Evolutionary conservation across 1,140 invertebrate genomes (phyloP), one percentile per base, ranked within the genome.

Genomic region (Sinella curviseta): DNA sequence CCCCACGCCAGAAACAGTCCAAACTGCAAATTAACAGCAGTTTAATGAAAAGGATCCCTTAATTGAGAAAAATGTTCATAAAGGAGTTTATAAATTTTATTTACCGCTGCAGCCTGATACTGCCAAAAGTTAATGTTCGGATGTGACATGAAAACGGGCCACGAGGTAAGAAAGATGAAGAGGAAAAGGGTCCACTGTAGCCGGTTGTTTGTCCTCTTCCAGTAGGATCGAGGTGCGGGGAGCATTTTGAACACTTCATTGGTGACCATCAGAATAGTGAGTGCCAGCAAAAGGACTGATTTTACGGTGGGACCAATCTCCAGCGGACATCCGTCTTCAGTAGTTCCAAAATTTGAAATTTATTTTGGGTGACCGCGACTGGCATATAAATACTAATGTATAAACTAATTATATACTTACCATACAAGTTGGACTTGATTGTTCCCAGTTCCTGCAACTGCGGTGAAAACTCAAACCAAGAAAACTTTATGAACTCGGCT

Each of bases 1-100:
- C 94, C 84, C 93, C 93, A 94, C 20, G 91, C 90, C 12, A 94
- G 86, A 48, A 95, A 91, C 83, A 94, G 91, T 0, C 92, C 92
- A 55, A 94, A 82, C 82, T 82, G n/a, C n/a, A n/a, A n/a, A n/a
- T n/a, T n/a, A n/a, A n/a, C n/a, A n/a, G n/a, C n/a, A n/a, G n/a
- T n/a, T n/a, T n/a, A n/a, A n/a, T 39, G 26, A 57, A 31, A 77
- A 39, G 48, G 48, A 16, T n/a, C 14, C 14, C 14, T 14, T 14
- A n/a, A 30, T 67, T 67, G 24, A 36, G 16, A 74, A 74, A 12
- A 74, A 74, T 74, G 34, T 74, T 74, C 24, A 33, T 54, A 20
- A 30, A 54, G 67, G 30, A 4, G 67, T 57, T 33, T 36, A 74
- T 24, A 79, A 60, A 39, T 65, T 35, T n/a, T 80, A 81, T n/a